A percentile compares a stretch with the other conserved stretches of the same genome.
Evolutionary conservation across 2,888 invertebrate genomes (phyloP).

Genomic region (Mythimna ferrago): DNA sequence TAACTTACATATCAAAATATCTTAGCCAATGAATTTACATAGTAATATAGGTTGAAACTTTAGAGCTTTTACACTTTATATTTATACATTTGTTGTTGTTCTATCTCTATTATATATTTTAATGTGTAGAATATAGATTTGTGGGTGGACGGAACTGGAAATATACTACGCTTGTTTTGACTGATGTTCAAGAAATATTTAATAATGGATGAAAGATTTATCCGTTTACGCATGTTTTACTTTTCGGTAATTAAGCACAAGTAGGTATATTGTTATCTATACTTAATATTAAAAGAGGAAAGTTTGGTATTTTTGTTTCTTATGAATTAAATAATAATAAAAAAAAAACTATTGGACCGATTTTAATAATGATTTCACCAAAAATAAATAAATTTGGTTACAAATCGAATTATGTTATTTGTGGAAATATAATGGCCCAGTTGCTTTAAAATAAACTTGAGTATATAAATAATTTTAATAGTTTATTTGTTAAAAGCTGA

Average conservation of each 20-base stretch:
- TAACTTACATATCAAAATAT: slow-evolving; percentile 58
- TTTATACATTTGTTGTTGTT: slow-evolving; percentile 61
- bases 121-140: slow-evolving; percentile 27
- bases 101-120: slow-evolving; percentile 48
- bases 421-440: too few species aligned
- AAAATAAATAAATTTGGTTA: too few species aligned
- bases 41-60: slow-evolving; percentile 45
- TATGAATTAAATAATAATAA: too few species aligned
- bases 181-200: neutral
- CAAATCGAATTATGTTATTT: too few species aligned
- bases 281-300: too few species aligned
- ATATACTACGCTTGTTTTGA: slow-evolving; percentile 21
- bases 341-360: too few species aligned
- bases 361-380: too few species aligned
- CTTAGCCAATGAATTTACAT: slow-evolving; percentile 56
- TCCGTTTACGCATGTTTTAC: neutral
- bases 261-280: too few species aligned
- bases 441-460: neutral
- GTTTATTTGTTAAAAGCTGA: neutral
- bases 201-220: neutral
- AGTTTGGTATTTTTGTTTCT: too few species aligned
- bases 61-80: slow-evolving; percentile 61
- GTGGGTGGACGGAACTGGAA: slow-evolving; percentile 16
- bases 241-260: neutral
- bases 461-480: neutral